These are phyloP conservation scores for Xestia xanthographa DNA, from an alignment of 2,888 invertebrate species.

Conservation along the genomic window DNA sequence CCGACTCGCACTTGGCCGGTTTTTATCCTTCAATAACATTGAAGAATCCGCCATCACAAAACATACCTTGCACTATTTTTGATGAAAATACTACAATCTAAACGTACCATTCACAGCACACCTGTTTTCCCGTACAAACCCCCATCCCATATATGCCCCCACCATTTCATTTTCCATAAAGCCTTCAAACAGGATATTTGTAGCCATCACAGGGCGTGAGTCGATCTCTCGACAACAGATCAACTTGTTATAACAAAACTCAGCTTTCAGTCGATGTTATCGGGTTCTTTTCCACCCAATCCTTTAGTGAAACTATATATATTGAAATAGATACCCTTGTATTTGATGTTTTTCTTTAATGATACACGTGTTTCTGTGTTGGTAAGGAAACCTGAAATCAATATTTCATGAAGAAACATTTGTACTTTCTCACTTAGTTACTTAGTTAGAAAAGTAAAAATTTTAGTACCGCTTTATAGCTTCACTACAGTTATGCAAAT, in stretches of 20 bases:
- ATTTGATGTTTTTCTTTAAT: conserved; percentile 10
- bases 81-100: conserved; percentile 1
- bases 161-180: conserved; percentile 56
- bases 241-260: conserved; percentile 29
- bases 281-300: background rate
- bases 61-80: background rate
- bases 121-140: conserved; percentile 36
- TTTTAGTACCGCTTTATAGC: background rate
- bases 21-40: background rate
- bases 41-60: background rate
- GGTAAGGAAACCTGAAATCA: background rate
- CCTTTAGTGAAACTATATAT: conserved; percentile 26
- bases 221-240: conserved; percentile 31
- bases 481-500: background rate
- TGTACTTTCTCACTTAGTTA: background rate
- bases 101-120: conserved; percentile 10
- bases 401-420: background rate
- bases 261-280: conserved; percentile 16
- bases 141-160: conserved; percentile 1
- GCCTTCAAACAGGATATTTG: conserved; percentile 58
- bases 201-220: conserved; percentile 34
- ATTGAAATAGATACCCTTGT: conserved; percentile 39
- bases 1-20: too few species aligned
- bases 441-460: background rate
- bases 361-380: conserved; percentile 3